A percentile compares a stretch with the other conserved stretches of the same genome.
These are phyloP conservation scores for Megaustenia siamemsis DNA, from an alignment of 2,888 invertebrate species.

Conservation along the genomic window DNA sequence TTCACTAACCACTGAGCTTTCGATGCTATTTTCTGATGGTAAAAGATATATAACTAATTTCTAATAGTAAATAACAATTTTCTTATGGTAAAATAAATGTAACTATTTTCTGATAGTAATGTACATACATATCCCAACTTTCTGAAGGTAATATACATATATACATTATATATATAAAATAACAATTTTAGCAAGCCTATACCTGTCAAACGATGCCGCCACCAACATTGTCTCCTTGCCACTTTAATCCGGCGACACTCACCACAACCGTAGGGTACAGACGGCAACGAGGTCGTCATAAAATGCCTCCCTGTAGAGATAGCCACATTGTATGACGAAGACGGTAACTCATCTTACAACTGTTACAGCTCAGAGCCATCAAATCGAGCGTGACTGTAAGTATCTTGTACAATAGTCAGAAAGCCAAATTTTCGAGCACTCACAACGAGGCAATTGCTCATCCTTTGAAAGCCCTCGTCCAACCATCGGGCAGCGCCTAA, in stretches of 20 bases:
- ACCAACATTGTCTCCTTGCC: neutral
- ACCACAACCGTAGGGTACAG: conserved; percentile 19
- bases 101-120: no score
- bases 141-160: no score
- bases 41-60: no score
- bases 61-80: no score
- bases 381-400: conserved; percentile 5
- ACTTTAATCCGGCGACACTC: neutral
- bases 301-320: conserved; percentile 5
- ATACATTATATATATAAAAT: no score
- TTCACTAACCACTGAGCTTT: no score
- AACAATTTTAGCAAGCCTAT: no score
- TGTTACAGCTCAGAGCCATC: conserved; percentile 26
- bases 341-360: conserved; percentile 25
- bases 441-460: conserved; percentile 22
- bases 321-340: neutral
- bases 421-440: conserved; percentile 24
- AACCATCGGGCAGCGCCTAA: neutral
- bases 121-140: no score
- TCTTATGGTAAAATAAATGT: no score
- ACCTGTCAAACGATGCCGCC: neutral
- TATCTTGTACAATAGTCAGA: conserved; percentile 40
- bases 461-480: neutral
- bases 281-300: neutral
- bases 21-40: no score